phyloP scores from a whole-genome alignment of 2,888 invertebrate genomes.

The Cephus pygmeus region DNA sequence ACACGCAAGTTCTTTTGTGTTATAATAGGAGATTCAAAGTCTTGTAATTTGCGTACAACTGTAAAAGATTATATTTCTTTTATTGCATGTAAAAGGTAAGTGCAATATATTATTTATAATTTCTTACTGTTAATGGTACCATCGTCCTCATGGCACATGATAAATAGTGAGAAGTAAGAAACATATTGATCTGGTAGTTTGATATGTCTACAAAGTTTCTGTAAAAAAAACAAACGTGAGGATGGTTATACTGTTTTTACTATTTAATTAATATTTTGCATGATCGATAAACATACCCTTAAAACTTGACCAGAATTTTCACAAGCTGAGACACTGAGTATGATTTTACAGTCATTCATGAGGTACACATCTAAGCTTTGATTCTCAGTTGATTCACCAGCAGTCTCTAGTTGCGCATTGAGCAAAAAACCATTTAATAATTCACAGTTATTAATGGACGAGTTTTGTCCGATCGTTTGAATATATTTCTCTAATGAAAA shows the following conservation, averaged over 20 bases:
- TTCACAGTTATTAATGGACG: conserved; percentile 81
- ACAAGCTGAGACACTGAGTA: conserved; percentile 81
- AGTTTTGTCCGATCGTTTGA: conserved; percentile 94
- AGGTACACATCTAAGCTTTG: conserved; percentile 84
- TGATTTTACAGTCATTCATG: conserved; percentile 88
- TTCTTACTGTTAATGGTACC: conserved; percentile 74
- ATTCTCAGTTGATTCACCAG: conserved; percentile 75
- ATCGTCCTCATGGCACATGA: conserved; percentile 81
- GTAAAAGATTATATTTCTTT: conserved; percentile 60
- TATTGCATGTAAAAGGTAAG: conserved; percentile 15
- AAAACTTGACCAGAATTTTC: conserved; percentile 87
- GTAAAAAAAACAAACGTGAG: conserved; percentile 46
- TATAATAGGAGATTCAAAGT: conserved; percentile 97
- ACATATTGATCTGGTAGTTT: conserved; percentile 83
- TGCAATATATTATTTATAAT: not conserved
- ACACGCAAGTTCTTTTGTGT: conserved; percentile 80
- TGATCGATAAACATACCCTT: conserved; percentile 64
- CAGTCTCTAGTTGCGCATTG: conserved; percentile 91
- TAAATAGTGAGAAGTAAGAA: conserved; percentile 90
- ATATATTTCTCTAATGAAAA: conserved; percentile 91
- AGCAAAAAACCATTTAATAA: conserved; percentile 88
- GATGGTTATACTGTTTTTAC: conserved; percentile 14
- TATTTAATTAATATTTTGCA: not conserved
- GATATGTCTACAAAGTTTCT: conserved; percentile 84
- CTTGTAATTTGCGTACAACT: conserved; percentile 89